Evolutionary conservation across 2,888 invertebrate species (phyloP).

Genomic region (Acleris emargana): DNA sequence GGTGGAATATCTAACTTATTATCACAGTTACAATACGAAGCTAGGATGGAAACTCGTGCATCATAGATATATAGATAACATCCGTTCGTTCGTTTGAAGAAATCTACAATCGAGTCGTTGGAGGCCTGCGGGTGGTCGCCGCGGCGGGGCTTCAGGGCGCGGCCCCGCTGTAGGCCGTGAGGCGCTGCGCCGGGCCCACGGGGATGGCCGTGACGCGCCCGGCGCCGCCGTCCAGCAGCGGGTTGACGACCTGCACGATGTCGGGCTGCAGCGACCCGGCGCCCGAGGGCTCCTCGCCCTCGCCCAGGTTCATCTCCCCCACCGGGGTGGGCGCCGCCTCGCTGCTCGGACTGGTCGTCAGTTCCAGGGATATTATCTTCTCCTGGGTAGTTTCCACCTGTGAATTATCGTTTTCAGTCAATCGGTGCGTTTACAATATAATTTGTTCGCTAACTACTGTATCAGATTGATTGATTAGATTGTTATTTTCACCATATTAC

Average conservation of each 20-base stretch:
- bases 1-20: conserved; percentile 57
- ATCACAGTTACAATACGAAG: conserved; percentile 78
- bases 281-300: conserved; percentile 71
- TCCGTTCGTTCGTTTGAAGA: conserved; percentile 74
- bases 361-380: conserved; percentile 94
- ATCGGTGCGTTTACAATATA: background rate
- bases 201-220: conserved; percentile 77
- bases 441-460: conserved; percentile 11
- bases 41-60: conserved; percentile 72
- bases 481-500: too few relatives aligned
- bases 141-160: conserved; percentile 58
- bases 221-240: conserved; percentile 74
- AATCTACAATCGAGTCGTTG: conserved; percentile 73
- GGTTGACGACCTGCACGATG: conserved; percentile 82
- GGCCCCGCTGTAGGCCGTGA: conserved; percentile 67
- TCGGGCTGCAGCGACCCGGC: conserved; percentile 83
- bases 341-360: conserved; percentile 87
- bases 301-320: conserved; percentile 63
- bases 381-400: conserved; percentile 96
- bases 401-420: conserved; percentile 22
- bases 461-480: background rate
- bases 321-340: conserved; percentile 80
- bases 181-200: conserved; percentile 71
- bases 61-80: conserved; percentile 43
- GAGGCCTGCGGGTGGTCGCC: too few relatives aligned